Evolutionary conservation across 2,113 vertebrate genomes (phyloP).

Genomic region (Callopanchax toddi): DNA sequence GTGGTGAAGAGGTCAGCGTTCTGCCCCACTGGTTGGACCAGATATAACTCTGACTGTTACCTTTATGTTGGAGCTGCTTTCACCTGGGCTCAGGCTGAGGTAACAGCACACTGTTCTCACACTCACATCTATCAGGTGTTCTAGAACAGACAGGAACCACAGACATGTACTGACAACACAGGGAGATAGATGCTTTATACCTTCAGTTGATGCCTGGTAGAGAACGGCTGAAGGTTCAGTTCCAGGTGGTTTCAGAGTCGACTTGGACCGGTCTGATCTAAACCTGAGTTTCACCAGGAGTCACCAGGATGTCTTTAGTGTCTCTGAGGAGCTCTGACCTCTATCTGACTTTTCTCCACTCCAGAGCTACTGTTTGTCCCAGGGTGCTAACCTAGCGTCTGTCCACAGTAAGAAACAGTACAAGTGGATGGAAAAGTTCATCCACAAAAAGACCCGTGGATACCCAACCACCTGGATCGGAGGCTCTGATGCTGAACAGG

Average conservation of each 20-base stretch:
- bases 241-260: no score
- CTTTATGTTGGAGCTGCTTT: neutral
- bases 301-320: no score
- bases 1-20: fast-evolving
- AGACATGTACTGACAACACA: no score
- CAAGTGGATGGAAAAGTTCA: neutral
- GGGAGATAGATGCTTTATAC: no score
- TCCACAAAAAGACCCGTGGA: fast-evolving
- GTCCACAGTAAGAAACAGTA: neutral
- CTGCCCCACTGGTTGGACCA: neutral
- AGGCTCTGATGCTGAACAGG: slow-evolving; percentile 1
- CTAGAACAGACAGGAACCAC: no score
- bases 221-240: no score
- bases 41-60: neutral
- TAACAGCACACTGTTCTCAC: neutral
- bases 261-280: no score
- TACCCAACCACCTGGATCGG: neutral
- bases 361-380: neutral
- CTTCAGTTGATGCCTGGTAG: no score
- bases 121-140: no score
- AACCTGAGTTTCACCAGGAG: no score
- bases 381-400: slow-evolving; percentile 1
- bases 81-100: slow-evolving; percentile 9
- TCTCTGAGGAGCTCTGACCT: no score
- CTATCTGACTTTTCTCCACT: neutral